Percentiles rank a stretch among this genome's conserved stretches.
Evolutionary conservation across 2,888 invertebrate species (phyloP).

Genomic region (Stenolophus ochropezus): DNA sequence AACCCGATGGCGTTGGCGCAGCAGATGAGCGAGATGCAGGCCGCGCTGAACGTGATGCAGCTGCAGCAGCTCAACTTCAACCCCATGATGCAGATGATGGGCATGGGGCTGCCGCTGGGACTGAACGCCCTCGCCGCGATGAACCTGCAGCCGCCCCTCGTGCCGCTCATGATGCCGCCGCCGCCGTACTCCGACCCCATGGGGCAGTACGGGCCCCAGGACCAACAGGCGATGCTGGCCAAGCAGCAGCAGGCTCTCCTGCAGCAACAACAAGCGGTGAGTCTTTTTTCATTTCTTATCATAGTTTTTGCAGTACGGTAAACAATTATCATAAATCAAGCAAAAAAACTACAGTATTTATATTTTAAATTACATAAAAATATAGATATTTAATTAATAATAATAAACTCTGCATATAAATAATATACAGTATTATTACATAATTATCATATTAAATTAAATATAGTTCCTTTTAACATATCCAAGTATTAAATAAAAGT

Average conservation of each 20-base stretch:
- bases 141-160: conserved; percentile 95
- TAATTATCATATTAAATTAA: too few relatives aligned
- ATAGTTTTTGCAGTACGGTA: not conserved
- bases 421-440: too few relatives aligned
- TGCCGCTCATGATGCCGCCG: conserved; percentile 91
- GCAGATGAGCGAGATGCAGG: conserved; percentile 89
- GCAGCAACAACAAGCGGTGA: conserved; percentile 82
- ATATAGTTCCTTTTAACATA: too few relatives aligned
- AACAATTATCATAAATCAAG: not conserved
- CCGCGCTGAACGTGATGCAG: conserved; percentile 89
- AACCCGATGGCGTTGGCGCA: conserved; percentile 78
- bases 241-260: conserved; percentile 85
- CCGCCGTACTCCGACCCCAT: conserved; percentile 87
- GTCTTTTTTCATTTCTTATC: conserved; percentile 62
- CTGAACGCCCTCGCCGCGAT: conserved; percentile 92
- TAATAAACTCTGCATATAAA: too few relatives aligned
- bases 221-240: conserved; percentile 75
- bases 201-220: conserved; percentile 76
- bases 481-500: too few relatives aligned
- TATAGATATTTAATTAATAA: too few relatives aligned
- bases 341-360: too few relatives aligned
- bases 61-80: conserved; percentile 90
- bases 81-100: conserved; percentile 93
- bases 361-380: not conserved
- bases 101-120: conserved; percentile 86